Evolutionary conservation across 2,888 invertebrate species (phyloP), one percentile per base, ranked within the genome.

Genomic region (Drosophila greeni): DNA sequence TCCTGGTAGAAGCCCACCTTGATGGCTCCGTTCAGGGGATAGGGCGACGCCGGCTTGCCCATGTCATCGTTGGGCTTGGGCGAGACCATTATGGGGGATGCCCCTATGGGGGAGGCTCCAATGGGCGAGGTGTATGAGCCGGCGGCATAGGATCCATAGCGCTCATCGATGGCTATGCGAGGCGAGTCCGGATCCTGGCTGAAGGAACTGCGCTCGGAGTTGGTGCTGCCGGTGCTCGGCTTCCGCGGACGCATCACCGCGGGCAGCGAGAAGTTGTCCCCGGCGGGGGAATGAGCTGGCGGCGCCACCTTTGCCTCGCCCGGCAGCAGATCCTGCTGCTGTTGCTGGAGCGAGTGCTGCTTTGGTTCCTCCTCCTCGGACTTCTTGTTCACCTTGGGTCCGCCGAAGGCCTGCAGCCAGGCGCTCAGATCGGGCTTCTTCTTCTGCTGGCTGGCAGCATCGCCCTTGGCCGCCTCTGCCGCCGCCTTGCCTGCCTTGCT

Each of bases 371-470:
- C 84, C 5, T 91, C 90, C 23, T 88, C 85, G 1, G 89, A 85
- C 86, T 93, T 94, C 86, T 94, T 94, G 47, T 90, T 86, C 66
- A 92, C 91, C 88, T 95, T 95, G 1, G 96, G 96, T 1, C 94
- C 94, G 11, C 96, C 96, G 86, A 97, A 96, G 0, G 96, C 96
- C 88, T 95, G 96, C 70, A 96, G 95, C 96, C 96, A 97, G 29
- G 95, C 96, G 86, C 95, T 96, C 58, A 95, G 90, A 89, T 96
- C 95, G 1, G 96, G 96, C 52, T 86, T 87, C 54, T 85, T 85
- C 47, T 77, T 76, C 16, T 67, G 49, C 1, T 47, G 23, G 7
- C 40, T 40, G 20, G 39, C 45, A 0, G 62, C 20, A 2, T 66
- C 59, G 0, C 52, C 45, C 29, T 71, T 55, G 2, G 62, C 45